A percentile compares a stretch with the other conserved stretches of the same genome.
Evolutionary conservation across 2,113 vertebrate species (phyloP).

Genomic region (Menura novaehollandiae): DNA sequence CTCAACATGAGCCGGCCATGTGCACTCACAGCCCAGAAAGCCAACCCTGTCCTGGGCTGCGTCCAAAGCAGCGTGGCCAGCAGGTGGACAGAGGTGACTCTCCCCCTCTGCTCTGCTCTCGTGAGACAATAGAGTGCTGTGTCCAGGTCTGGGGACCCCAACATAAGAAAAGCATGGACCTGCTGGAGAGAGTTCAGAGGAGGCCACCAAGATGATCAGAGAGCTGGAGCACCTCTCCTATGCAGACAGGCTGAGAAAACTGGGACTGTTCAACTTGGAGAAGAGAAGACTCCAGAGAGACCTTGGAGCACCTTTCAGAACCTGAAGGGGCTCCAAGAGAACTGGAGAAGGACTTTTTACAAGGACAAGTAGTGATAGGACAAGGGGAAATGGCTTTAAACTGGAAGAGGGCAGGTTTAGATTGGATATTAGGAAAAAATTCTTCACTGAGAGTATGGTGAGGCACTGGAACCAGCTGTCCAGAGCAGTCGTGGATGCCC

Average conservation of each 20-base stretch:
- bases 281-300: neutral
- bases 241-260: neutral
- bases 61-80: neutral
- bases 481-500: neutral
- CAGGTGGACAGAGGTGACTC: neutral
- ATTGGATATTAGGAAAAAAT: neutral
- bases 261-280: neutral
- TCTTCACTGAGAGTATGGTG: neutral
- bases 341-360: neutral
- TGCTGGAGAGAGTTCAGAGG: neutral
- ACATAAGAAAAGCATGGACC: fast-evolving
- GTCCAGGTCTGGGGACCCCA: neutral
- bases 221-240: neutral
- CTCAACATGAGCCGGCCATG: neutral
- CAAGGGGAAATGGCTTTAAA: neutral
- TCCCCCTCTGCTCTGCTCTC: neutral
- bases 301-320: neutral
- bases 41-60: neutral
- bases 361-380: neutral
- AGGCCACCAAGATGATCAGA: neutral
- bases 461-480: neutral
- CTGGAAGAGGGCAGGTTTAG: neutral
- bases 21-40: neutral
- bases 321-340: neutral
- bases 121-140: neutral